These are phyloP conservation scores for Monopterus albus DNA, from an alignment of 2,113 vertebrate species.

Conservation along the genomic window DNA sequence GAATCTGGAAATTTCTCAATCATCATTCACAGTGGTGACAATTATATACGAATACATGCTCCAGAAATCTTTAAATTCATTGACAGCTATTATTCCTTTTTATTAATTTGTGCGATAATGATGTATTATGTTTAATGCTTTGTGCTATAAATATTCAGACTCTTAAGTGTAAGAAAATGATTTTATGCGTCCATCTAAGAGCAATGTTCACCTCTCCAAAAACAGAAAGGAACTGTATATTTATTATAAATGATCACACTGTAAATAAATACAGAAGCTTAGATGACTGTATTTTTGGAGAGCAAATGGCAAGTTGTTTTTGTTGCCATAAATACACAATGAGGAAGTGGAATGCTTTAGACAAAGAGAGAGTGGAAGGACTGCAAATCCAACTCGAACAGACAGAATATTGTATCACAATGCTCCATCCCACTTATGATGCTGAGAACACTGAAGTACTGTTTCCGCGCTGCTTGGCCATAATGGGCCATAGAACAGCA, in stretches of 20 bases:
- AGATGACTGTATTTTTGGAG: constrained; percentile 13
- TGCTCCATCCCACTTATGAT: constrained; percentile 77
- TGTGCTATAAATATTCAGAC: not conserved
- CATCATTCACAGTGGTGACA: constrained; percentile 13
- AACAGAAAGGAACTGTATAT: not conserved
- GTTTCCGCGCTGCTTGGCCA: constrained; percentile 56
- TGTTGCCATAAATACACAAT: constrained; percentile 71
- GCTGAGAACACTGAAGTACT: constrained; percentile 79
- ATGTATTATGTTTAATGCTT: constrained; percentile 19
- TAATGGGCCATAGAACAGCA: constrained; percentile 70
- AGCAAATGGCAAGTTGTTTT: constrained; percentile 44
- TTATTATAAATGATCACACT: not conserved
- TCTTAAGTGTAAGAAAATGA: not conserved
- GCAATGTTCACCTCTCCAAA: not conserved
- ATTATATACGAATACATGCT: constrained; percentile 5
- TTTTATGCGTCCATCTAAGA: not conserved
- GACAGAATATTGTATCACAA: constrained; percentile 78
- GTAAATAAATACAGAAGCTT: not conserved
- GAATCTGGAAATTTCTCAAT: constrained; percentile 27
- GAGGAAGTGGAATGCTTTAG: constrained; percentile 70
- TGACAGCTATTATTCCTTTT: not conserved
- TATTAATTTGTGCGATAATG: constrained; percentile 10
- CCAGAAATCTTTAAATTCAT: not conserved
- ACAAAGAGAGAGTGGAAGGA: constrained; percentile 72
- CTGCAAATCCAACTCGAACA: constrained; percentile 73